Conservation (phyloP, 2,113 vertebrate species). For the Scortum barcoo region DNA sequence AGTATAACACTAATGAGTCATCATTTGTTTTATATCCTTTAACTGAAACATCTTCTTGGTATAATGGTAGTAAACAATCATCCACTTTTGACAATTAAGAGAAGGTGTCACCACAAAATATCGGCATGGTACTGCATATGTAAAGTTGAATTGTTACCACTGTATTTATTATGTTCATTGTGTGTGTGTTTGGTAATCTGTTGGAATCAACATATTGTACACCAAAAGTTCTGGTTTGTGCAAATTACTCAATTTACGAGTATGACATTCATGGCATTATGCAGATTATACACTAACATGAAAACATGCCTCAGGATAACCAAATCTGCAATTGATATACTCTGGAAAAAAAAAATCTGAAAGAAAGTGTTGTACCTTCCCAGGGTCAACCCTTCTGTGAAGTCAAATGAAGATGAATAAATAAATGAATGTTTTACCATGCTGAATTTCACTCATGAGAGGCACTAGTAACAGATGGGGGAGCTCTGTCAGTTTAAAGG, state of each 20-base stretch:
- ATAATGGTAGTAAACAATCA: conserved; percentile 48
- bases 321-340: not conserved
- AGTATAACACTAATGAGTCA: conserved; percentile 28
- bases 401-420: conserved; percentile 22
- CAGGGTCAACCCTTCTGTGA: not conserved
- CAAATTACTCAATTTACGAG: conserved; percentile 12
- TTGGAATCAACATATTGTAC: conserved; percentile 23
- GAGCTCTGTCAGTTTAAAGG: conserved; percentile 47
- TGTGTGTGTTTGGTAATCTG: conserved; percentile 3
- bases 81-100: conserved; percentile 40
- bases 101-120: not conserved
- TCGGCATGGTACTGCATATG: conserved; percentile 10
- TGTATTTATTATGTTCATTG: conserved; percentile 55
- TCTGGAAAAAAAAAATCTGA: not conserved
- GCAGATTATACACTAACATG: not conserved
- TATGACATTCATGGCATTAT: not conserved
- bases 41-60: conserved; percentile 5
- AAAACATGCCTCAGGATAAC: conserved; percentile 17
- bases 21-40: conserved; percentile 12
- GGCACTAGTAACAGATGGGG: conserved; percentile 26
- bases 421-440: conserved; percentile 43
- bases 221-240: not conserved
- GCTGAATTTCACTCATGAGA: conserved; percentile 42
- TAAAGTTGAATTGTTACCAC: conserved; percentile 26
- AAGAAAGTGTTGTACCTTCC: not conserved